Base-by-base conservation (phyloP, 2,797 vertebrate genomes). In the Podarcis lilfordi region DNA sequence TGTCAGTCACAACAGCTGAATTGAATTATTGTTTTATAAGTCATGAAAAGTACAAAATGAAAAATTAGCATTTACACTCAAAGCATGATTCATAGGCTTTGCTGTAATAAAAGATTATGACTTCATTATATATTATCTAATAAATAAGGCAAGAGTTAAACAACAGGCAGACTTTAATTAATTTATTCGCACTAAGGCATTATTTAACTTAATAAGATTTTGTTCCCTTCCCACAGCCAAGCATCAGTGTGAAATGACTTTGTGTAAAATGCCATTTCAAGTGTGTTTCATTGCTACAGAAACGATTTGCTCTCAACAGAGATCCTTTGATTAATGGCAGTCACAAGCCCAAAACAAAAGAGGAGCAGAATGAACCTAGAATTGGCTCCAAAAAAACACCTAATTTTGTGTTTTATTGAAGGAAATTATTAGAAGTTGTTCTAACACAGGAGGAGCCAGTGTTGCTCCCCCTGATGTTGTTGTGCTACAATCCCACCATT, bases 81-180 rank as follows among this genome's bases (percentile, higher is more conserved):
- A 61, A 89, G 25, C 21, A 86, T 89, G 89, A 80, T 74, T 93
- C 87, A 90, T 87, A 90, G 37, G 25, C 79, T 88, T 82, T 64
- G 78, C 71, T 86, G 29, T 55, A 92, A 91, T 89, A 94, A 88
- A 11, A 27, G 81, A 91, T 84, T 61, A 82, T 66, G 82, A 88
- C 2, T 32, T 86, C 86, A 82, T 84, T 88, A 87, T 72, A 89
- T 91, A 92, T 32, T 27, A 75, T 17, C 35, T 91, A 86, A 64
- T 85, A 89, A 94, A 93, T 90, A 86, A 86, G 82, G 27, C 8
- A 86, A 91, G 80, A 89, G 91, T 23, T 59, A 86, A 88, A 86
- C 23, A 7, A 82, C 90, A 87, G 11, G 82, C 23, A 27, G 29
- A 27, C 27, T 80, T 80, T 74, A 91, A 77, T 88, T 89, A 79